A percentile compares a stretch with the other conserved stretches of the same genome.
Evolutionary conservation across 2,888 invertebrate genomes (phyloP).

Genomic region (Melipona beecheii): DNA sequence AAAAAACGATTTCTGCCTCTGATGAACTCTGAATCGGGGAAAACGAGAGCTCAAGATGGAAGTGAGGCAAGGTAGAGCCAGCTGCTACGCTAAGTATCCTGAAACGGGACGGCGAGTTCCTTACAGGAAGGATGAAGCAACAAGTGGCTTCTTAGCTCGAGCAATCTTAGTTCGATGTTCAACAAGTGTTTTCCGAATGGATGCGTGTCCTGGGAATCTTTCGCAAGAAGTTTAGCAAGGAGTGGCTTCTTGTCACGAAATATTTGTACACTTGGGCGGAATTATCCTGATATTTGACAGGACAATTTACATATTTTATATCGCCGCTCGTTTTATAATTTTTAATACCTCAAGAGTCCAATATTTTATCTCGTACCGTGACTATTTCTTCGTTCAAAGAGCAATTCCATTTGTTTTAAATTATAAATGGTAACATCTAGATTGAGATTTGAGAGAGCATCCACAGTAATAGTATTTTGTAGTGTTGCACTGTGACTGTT

Average conservation of each 20-base stretch:
- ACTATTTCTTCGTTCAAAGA: neutral
- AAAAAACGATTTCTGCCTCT: neutral
- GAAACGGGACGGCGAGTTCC: conserved; percentile 72
- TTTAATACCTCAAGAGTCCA: neutral
- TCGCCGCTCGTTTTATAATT: no score
- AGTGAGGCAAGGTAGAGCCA: conserved; percentile 42
- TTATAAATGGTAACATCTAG: no score
- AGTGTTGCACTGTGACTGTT: neutral
- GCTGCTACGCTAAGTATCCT: conserved; percentile 69
- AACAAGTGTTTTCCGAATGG: conserved; percentile 80
- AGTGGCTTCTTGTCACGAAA: conserved; percentile 20
- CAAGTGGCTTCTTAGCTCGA: conserved; percentile 83
- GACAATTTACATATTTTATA: neutral
- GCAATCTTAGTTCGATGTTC: conserved; percentile 81
- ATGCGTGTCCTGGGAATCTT: conserved; percentile 54
- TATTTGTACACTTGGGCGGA: neutral
- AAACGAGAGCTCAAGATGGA: conserved; percentile 7
- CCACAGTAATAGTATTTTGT: no score
- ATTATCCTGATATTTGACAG: neutral
- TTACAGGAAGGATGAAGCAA: conserved; percentile 77
- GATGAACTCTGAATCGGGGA: neutral
- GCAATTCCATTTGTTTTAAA: neutral
- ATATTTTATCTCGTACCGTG: neutral
- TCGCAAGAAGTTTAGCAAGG: conserved; percentile 43
- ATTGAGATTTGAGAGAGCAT: no score